Base-by-base conservation (phyloP, 2,888 invertebrate species). In the Lasioglossum vierecki region DNA sequence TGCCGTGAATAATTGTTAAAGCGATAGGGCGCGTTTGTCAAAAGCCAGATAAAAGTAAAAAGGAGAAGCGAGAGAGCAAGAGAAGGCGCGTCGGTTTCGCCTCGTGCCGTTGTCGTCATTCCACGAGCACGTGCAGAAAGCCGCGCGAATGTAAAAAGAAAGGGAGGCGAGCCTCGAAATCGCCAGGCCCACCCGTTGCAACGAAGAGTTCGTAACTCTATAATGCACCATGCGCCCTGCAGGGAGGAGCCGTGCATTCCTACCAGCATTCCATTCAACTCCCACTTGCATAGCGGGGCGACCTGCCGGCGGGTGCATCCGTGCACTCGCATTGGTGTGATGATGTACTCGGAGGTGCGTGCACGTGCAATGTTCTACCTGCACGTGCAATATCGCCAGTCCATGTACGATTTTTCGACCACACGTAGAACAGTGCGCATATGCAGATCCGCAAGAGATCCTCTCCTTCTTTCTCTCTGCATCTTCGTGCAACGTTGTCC, bases 131-230 rank as follows among this genome's bases (percentile, higher is more conserved):
- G 85, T 87, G 85, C 80, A 83, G 88, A 83, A 84, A 83, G 84
- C 68, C 81, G 75, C 86, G 82, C 75, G 85, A 80, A 82, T 72
- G 87, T 76, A 85, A 85, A 85, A 82, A 78, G 74, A 79, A 74
- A 78, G 70, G 72, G 70, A 44, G 66, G 49, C 74, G 82, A 84
- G 60, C 49, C 68, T 79, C 88, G 90, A 92, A 91, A 88, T 91
- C 79, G 87, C 84, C 81, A 53, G 85, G 88, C 78, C 84, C 90
- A 87, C 88, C 86, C 89, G 89, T 88, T 88, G 88, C 84, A 89
- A 86, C 88, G 80, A 90, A 90, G 84, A 87, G 89, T 90, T 90
- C 87, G 91, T 90, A 91, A 91, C 90, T 91, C 86, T 87, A 90
- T 91, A 91, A 91, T 91, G 90, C 89, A 89, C 81, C 82, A 82